phyloP scores from a whole-genome alignment of 2,888 invertebrate genomes.

The Pimpla rufipes region DNA sequence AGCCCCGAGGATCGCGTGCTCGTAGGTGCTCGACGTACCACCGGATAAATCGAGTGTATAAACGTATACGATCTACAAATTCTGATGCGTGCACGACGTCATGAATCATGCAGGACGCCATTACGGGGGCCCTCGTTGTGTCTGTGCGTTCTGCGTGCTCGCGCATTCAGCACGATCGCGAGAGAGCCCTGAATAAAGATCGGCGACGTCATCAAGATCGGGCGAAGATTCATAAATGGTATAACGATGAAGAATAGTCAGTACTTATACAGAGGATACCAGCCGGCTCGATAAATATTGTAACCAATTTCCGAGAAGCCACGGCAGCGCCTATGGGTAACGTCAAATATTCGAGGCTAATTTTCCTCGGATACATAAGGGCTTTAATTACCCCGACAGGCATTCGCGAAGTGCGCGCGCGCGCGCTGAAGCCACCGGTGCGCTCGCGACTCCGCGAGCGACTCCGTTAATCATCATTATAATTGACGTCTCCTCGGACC shows the following conservation, averaged over 20 bases:
- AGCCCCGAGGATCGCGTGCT: conserved; percentile 65
- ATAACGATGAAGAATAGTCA: conserved; percentile 65
- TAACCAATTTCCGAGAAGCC: conserved; percentile 39
- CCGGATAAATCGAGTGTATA: conserved; percentile 66
- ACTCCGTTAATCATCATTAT: conserved; percentile 59
- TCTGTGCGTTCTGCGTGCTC: conserved; percentile 11
- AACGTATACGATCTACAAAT: conserved; percentile 69
- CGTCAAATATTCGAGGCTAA: conserved; percentile 49
- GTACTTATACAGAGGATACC: conserved; percentile 25
- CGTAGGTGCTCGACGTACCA: conserved; percentile 63
- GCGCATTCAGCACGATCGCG: conserved; percentile 40
- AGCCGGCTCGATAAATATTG: conserved; percentile 48
- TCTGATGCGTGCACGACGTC: conserved; percentile 68
- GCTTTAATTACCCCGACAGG: conserved; percentile 50
- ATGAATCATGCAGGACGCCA: conserved; percentile 64
- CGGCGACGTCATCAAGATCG: conserved; percentile 61
- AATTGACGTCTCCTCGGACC: conserved; percentile 55
- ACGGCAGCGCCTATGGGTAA: conserved; percentile 1
- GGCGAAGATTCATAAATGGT: conserved; percentile 67
- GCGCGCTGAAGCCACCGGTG: neutral
- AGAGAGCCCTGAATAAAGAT: conserved; percentile 62
- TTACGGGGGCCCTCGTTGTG: conserved; percentile 24
- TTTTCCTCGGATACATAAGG: conserved; percentile 39
- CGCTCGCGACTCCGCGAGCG: conserved; percentile 1
- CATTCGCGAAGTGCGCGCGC: conserved; percentile 19